Conservation (phyloP, 2,888 invertebrate species). For the Apodemia duryi region DNA sequence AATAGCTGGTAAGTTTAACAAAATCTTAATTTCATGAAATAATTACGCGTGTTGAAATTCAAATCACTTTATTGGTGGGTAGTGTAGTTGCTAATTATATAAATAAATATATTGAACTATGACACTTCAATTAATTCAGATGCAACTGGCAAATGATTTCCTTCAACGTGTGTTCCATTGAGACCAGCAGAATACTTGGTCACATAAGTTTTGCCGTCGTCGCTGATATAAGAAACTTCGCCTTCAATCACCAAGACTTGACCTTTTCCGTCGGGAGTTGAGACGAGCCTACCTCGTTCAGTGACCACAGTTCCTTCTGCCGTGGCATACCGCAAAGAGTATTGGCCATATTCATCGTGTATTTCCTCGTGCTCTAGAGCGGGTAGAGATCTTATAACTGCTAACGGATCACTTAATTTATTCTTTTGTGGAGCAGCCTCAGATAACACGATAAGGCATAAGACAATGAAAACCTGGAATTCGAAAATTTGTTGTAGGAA, state of each 20-base stretch:
- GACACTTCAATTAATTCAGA: conserved; percentile 40
- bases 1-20: too few relatives aligned
- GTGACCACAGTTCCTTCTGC: conserved; percentile 48
- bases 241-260: conserved; percentile 50
- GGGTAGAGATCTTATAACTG: conserved; percentile 23
- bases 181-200: conserved; percentile 50
- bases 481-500: neutral
- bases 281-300: conserved; percentile 44
- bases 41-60: too few relatives aligned
- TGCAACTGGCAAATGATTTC: conserved; percentile 43
- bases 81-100: neutral
- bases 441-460: conserved; percentile 37
- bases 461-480: conserved; percentile 38
- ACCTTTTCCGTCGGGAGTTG: conserved; percentile 38
- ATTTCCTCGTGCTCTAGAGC: conserved; percentile 41
- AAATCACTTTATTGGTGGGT: neutral
- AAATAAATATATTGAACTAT: neutral
- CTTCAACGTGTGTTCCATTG: conserved; percentile 46
- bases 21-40: too few relatives aligned
- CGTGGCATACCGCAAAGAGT: conserved; percentile 46
- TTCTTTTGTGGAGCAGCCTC: conserved; percentile 37
- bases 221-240: conserved; percentile 47
- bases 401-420: conserved; percentile 21
- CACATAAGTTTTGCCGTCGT: conserved; percentile 50
- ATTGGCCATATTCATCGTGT: conserved; percentile 48